Percentiles rank a stretch among this genome's conserved stretches.
Conservation (phyloP, 2,113 vertebrate species). For the Oreotragus oreotragus region DNA sequence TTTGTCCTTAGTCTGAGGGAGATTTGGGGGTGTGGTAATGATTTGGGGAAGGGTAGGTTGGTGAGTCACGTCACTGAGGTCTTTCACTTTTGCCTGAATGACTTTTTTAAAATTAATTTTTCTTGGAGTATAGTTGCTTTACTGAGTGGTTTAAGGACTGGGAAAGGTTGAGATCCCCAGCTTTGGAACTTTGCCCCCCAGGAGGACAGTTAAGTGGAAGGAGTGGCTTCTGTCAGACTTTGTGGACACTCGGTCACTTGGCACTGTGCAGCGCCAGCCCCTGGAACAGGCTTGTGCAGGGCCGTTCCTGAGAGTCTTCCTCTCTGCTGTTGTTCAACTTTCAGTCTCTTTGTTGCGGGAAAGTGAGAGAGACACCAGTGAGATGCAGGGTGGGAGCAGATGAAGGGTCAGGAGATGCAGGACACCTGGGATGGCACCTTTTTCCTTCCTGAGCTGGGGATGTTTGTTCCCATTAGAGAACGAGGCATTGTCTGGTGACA, state of each 20-base stretch:
- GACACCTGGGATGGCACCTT: background rate
- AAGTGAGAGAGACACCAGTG: background rate
- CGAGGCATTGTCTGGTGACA: background rate
- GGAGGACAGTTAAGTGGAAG: background rate
- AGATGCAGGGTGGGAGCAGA: background rate
- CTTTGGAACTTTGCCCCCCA: background rate
- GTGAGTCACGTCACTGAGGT: background rate
- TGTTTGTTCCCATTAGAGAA: background rate
- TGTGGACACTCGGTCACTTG: background rate
- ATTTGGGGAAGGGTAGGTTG: background rate
- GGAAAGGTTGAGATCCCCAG: background rate
- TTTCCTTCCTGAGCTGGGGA: background rate
- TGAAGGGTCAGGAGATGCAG: background rate
- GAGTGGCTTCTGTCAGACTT: background rate
- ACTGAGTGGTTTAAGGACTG: background rate
- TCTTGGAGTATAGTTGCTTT: background rate
- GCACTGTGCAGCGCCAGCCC: background rate
- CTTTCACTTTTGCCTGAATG: background rate
- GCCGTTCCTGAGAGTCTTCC: background rate
- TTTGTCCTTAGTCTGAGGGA: background rate
- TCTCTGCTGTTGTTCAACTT: slow-evolving; percentile 1
- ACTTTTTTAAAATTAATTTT: background rate
- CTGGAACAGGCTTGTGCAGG: background rate
- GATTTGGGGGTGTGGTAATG: background rate
- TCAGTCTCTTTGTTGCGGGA: background rate